phyloP scores from a whole-genome alignment of 2,113 vertebrate genomes.

The Melospiza georgiana region DNA sequence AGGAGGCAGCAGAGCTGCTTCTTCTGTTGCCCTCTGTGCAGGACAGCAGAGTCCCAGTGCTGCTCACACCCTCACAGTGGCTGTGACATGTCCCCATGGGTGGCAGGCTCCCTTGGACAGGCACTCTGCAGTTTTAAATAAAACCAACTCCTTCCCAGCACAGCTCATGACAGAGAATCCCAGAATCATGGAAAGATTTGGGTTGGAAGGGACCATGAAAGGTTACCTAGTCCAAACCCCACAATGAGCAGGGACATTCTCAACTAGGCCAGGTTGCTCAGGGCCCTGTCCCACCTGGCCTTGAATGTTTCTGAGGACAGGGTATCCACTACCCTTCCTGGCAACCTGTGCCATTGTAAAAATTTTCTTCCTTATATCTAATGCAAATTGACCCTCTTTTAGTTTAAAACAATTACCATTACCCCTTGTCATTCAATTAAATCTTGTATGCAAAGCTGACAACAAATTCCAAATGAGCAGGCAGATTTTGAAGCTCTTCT shows the following conservation, averaged over 20 bases:
- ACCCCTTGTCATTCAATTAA: neutral
- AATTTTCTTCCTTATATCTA: neutral
- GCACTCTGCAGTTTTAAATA: neutral
- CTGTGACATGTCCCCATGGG: fast-evolving
- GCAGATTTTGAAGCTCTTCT: neutral
- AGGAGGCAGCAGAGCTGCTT: neutral
- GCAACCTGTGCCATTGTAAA: neutral
- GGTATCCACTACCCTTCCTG: neutral
- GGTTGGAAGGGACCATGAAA: neutral
- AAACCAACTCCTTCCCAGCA: neutral
- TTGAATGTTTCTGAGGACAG: neutral
- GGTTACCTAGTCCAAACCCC: neutral
- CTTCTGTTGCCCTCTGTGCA: neutral
- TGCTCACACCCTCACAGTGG: no score
- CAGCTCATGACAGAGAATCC: neutral
- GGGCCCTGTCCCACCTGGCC: neutral
- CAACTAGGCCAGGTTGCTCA: neutral
- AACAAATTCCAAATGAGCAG: neutral
- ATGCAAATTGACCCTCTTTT: neutral
- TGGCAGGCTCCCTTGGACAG: neutral
- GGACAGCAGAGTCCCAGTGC: neutral
- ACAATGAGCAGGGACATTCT: neutral
- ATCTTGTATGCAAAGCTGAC: neutral
- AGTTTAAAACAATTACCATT: neutral
- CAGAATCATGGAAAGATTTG: neutral